phyloP scores from a whole-genome alignment of 2,113 vertebrate species.

The Carassius gibelio region DNA sequence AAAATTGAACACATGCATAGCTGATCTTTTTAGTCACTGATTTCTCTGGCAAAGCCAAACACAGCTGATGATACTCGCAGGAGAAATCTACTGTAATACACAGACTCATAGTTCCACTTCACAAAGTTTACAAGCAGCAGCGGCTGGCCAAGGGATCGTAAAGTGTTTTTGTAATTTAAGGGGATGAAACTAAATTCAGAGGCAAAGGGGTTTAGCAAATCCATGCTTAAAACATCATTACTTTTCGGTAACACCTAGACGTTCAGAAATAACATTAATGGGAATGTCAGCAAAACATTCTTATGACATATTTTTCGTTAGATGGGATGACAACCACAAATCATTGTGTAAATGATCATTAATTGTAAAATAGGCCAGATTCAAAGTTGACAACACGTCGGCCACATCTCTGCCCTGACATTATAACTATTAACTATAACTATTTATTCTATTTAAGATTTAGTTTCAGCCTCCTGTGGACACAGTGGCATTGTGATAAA shows the following conservation, averaged over 20 bases:
- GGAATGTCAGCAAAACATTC: too few relatives aligned
- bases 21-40: constrained; percentile 56
- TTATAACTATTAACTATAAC: background rate
- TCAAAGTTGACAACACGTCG: background rate
- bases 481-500: background rate
- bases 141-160: background rate
- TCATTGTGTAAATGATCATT: too few relatives aligned
- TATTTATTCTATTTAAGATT: constrained; percentile 8
- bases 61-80: constrained; percentile 40
- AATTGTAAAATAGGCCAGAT: background rate
- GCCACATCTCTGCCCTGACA: background rate
- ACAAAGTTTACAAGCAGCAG: constrained; percentile 25
- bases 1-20: constrained; percentile 56
- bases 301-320: too few relatives aligned
- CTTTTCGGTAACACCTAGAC: background rate
- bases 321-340: background rate
- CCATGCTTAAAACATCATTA: background rate
- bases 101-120: constrained; percentile 43
- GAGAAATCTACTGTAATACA: constrained; percentile 59
- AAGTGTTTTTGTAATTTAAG: constrained; percentile 4
- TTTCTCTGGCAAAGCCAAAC: constrained; percentile 65
- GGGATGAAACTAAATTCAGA: background rate
- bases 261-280: too few relatives aligned
- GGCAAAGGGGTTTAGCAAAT: background rate
- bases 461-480: constrained; percentile 5